Conservation (phyloP, 2,797 vertebrate species). For the Hydrolagus colliei region DNA sequence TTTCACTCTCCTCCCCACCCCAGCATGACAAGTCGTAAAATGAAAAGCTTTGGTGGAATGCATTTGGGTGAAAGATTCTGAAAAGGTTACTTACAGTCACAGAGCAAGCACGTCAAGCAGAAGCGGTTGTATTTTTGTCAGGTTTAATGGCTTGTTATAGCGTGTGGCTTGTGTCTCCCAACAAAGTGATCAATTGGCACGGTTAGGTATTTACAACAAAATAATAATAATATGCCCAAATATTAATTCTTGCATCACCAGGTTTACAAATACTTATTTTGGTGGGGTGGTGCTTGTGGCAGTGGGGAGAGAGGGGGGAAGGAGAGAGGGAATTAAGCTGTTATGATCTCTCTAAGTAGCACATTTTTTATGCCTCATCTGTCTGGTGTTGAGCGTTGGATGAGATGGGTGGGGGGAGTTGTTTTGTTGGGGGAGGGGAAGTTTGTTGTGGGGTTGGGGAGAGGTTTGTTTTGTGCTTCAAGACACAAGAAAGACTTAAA, state of each 20-base stretch:
- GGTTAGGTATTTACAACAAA: constrained; percentile 88
- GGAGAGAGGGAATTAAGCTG: too few species aligned
- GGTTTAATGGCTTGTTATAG: constrained; percentile 68
- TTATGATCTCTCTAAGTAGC: too few species aligned
- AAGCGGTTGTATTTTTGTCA: constrained; percentile 54
- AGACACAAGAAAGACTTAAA: constrained; percentile 81
- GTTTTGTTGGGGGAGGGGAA: too few species aligned
- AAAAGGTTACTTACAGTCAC: constrained; percentile 70
- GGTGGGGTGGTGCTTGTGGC: too few species aligned
- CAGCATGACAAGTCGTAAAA: neutral
- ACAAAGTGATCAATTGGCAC: constrained; percentile 86
- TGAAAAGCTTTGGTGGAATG: neutral
- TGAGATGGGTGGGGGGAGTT: too few species aligned
- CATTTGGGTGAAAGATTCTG: too few species aligned
- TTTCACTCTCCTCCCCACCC: neutral
- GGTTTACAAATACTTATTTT: constrained; percentile 53
- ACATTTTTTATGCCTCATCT: constrained; percentile 63
- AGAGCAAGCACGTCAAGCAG: constrained; percentile 47
- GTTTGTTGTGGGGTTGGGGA: neutral
- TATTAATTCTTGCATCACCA: constrained; percentile 57
- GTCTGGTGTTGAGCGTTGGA: too few species aligned
- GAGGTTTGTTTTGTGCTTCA: constrained; percentile 53
- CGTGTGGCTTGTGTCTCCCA: constrained; percentile 69
- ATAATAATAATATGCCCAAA: neutral
- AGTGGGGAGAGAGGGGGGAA: too few species aligned